Evolutionary conservation across 2,888 invertebrate species (phyloP), one percentile per base, ranked within the genome.

Genomic region (Helobdella robusta): DNA sequence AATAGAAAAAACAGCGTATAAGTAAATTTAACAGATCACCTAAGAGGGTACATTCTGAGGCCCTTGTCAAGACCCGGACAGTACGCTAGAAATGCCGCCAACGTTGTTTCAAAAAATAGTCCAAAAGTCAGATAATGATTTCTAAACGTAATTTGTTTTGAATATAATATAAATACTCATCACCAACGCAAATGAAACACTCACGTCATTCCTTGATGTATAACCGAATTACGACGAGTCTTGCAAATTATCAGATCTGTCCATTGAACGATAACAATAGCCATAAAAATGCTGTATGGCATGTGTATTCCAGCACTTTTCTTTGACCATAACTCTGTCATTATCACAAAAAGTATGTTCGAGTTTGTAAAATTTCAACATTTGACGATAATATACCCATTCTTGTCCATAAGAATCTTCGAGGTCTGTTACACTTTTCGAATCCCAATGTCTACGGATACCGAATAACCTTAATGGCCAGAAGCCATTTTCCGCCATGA

Each of bases 401-500:
- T 72, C 71, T 66, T 72, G 72, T n/a, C 72, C 72, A 36, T 72
- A 70, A 68, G 94, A 94, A 82, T 98, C 98, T 72, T 89, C 86
- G 77, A 98, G 84, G 84, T 98, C 97, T 81, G 97, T 98, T 79
- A 97, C 89, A 74, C 93, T 93, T 82, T 91, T 91, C 35, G 95
- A 93, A 80, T 98, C 98, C 98, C 98, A 98, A 76, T 89, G 86
- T 82, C 91, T 91, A 79, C 98, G 87, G 77, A 98, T 89, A 72
- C 97, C 97, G 80, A 95, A 88, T 73, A 98, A 85, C 75, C 85
- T 84, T 77, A 83, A 78, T 2, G 95, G 94, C 80, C 91, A 84
- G 85, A 98, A 98, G 73, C 98, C 98, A 81, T 97, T 97, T 81
- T 97, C 97, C 83, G 93, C 97, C 94, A 98, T 92, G 80, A n/a